Evolutionary conservation across 2,888 invertebrate genomes (phyloP).

Genomic region (Lypha dubia): DNA sequence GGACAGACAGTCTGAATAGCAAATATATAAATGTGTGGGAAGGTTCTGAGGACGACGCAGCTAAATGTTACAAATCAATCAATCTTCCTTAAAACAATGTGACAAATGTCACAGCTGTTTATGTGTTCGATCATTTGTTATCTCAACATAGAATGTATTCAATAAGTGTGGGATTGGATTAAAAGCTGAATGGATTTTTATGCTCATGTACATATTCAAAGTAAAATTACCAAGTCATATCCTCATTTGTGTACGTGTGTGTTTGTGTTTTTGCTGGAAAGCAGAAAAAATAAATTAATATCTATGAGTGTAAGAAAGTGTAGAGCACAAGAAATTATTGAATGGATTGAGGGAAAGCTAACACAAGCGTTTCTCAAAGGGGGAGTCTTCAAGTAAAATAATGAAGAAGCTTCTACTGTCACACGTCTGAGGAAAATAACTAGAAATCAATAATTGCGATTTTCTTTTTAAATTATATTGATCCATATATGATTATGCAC

Average conservation of each 20-base stretch:
- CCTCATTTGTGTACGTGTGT: background rate
- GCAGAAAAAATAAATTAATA: background rate
- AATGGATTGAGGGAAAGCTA: background rate
- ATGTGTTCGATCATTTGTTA: slow-evolving; percentile 51
- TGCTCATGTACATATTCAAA: slow-evolving; percentile 24
- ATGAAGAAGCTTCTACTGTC: no score
- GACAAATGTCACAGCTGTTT: slow-evolving; percentile 66
- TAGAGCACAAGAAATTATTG: background rate
- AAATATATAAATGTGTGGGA: background rate
- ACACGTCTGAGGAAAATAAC: no score
- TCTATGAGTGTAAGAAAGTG: slow-evolving; percentile 3
- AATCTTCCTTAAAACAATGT: slow-evolving; percentile 62
- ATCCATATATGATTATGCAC: no score
- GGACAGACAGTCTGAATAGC: background rate
- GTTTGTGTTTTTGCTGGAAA: background rate
- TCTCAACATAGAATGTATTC: slow-evolving; percentile 31
- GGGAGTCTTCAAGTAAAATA: background rate
- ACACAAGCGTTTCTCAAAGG: slow-evolving; percentile 1
- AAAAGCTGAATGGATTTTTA: slow-evolving; percentile 22
- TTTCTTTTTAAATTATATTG: no score
- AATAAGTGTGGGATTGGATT: slow-evolving; percentile 47
- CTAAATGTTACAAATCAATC: slow-evolving; percentile 60
- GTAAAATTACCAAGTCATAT: slow-evolving; percentile 7
- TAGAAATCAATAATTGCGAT: no score
- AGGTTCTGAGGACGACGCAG: background rate